Base-by-base conservation (phyloP, 2,888 invertebrate species). In the Sarcophaga subvicina region DNA sequence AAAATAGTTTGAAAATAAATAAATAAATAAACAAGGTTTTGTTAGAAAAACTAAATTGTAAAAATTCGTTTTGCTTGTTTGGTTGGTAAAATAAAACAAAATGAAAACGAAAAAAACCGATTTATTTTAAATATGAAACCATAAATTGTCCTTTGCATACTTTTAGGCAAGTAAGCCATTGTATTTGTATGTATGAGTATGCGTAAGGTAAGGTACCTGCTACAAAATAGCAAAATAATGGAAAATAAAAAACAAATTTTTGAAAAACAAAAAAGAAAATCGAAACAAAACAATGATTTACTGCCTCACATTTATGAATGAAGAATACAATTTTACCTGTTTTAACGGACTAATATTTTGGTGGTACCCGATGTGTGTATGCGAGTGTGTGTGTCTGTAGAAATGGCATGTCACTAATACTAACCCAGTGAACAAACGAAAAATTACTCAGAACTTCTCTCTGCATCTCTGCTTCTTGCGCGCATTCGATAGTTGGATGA, bases 81-180 rank as follows among this genome's bases (percentile, higher is more conserved):
- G 14, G 14, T 49, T 49, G 14, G 11, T 1, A 14, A 49, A 49
- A 49, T 49, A 49, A 14, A 49, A 4, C 49, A 49, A 62, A 62
- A 62, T 62, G n/a, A 20, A 20, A 20, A 20, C 14, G 37, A 76
- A 25, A 66, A 59, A 47, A 76, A 76, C 20, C 76, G 76, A 66
- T 76, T 76, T 76, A 66, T 54, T 76, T 66, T 76, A 76, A 76
- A 76, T 76, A 76, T 76, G 66, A 66, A 76, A 66, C 76, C n/a
- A 76, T 76, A 76, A 76, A 76, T 76, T 76, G 64, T 63, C 76
- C 54, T 66, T 54, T 76, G 76, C 66, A 66, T 54, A 76, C 54
- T 20, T 76, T 76, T 76, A 37, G 64, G 66, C 59, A 76, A 54
- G 64, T 25, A 27, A 54, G 66, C 54, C 3, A n/a, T 27, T 49